phyloP scores from a whole-genome alignment of 2,113 vertebrate genomes.

The Crotalus helleri region DNA sequence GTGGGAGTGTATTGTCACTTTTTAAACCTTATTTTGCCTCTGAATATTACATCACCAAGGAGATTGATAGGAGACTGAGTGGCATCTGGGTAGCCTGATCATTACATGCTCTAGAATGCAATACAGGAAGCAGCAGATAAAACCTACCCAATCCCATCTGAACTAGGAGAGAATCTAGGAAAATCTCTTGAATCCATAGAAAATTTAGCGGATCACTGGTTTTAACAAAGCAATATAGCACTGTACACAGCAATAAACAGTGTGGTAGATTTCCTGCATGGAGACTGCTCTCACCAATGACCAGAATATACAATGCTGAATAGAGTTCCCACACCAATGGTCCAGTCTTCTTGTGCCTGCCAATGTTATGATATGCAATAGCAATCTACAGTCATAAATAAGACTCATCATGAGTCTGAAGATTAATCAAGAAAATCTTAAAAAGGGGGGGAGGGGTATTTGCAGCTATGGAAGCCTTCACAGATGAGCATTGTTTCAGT shows the following conservation, averaged over 20 bases:
- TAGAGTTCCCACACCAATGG: not conserved
- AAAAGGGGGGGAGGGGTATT: not conserved
- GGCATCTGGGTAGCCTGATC: not conserved
- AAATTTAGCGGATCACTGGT: not conserved
- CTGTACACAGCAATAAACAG: not conserved
- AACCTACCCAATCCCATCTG: not conserved
- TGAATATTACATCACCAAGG: not conserved
- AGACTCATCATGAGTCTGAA: not conserved
- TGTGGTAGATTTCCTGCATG: not conserved
- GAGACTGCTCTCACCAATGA: not conserved
- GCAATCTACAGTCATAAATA: not conserved
- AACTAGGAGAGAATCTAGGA: not conserved
- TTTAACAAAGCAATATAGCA: not conserved
- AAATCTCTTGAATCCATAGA: not conserved
- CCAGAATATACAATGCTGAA: not conserved
- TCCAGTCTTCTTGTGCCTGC: not conserved
- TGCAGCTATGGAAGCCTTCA: not conserved
- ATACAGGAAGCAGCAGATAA: not conserved
- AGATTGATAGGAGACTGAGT: not conserved
- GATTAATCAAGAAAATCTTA: not conserved
- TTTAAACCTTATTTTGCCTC: not conserved
- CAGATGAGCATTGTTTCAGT: no score
- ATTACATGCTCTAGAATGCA: not conserved
- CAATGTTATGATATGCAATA: not conserved
- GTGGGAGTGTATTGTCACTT: not conserved